Percentiles rank a stretch among this genome's conserved stretches.
phyloP scores from a whole-genome alignment of 2,113 vertebrate species.

The Petrocephalus zakoni region DNA sequence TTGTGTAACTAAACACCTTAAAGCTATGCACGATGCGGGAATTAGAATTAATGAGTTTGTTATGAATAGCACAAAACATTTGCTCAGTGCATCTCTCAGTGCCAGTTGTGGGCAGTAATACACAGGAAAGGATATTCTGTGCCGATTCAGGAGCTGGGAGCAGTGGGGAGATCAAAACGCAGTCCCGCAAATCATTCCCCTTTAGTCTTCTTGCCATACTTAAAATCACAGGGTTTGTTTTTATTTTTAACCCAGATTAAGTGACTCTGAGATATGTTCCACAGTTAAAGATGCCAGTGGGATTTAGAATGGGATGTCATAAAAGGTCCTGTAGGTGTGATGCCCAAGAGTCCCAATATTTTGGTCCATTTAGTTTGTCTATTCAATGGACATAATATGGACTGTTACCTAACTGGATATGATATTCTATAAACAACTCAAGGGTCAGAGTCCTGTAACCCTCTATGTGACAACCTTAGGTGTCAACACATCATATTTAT shows the following conservation, averaged over 20 bases:
- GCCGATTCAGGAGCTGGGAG: neutral
- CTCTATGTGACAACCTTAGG: neutral
- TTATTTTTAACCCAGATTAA: neutral
- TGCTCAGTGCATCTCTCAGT: neutral
- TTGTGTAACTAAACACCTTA: neutral
- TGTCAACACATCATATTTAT: conserved; percentile 22
- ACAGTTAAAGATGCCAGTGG: too few species aligned
- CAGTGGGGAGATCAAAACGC: neutral
- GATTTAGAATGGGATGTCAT: neutral
- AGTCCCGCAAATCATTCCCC: neutral
- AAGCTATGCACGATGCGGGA: neutral
- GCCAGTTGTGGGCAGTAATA: neutral
- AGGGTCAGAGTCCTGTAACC: neutral
- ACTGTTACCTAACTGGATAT: neutral
- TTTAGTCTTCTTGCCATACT: neutral
- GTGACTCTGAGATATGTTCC: neutral
- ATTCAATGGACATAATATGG: neutral
- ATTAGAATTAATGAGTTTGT: neutral
- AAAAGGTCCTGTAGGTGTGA: neutral
- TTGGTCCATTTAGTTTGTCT: neutral
- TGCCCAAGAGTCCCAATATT: neutral
- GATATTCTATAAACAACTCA: neutral
- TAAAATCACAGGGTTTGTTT: neutral
- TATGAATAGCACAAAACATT: neutral
- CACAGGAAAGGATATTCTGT: neutral